Conservation (phyloP, 1,140 invertebrate species). For the Drosophila truncata region DNA sequence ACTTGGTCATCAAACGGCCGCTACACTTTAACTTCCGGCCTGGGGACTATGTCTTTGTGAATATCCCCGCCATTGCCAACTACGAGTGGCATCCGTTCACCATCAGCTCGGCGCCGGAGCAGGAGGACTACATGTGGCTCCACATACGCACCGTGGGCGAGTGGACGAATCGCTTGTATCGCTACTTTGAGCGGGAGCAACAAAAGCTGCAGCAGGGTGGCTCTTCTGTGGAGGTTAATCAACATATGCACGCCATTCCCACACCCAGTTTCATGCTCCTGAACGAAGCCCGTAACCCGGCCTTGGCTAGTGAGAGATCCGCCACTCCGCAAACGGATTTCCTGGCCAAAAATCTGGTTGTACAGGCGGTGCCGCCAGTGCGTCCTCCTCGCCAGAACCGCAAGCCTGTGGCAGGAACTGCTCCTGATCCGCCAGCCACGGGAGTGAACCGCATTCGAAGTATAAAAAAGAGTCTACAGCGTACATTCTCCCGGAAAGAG, state of each 20-base stretch:
- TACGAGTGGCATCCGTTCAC: slow-evolving; percentile 99
- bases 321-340: slow-evolving; percentile 82
- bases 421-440: slow-evolving; percentile 15
- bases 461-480: slow-evolving; percentile 86
- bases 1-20: slow-evolving; percentile 94
- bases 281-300: slow-evolving; percentile 67
- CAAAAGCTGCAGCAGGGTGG: slow-evolving; percentile 89
- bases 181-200: slow-evolving; percentile 94
- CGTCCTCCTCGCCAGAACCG: slow-evolving; percentile 82
- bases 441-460: slow-evolving; percentile 83
- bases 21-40: slow-evolving; percentile 95
- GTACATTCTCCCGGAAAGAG: slow-evolving; percentile 87
- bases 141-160: slow-evolving; percentile 97
- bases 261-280: slow-evolving; percentile 69
- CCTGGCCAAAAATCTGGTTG: slow-evolving; percentile 71
- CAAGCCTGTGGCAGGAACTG: slow-evolving; percentile 28
- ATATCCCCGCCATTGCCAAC: slow-evolving; percentile 95
- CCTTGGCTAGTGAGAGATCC: slow-evolving; percentile 21
- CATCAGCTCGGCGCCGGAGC: slow-evolving; percentile 97
- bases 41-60: slow-evolving; percentile 97
- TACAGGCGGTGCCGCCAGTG: slow-evolving; percentile 52
- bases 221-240: slow-evolving; percentile 86
- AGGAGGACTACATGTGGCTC: slow-evolving; percentile 96
- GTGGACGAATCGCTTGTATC: slow-evolving; percentile 96
- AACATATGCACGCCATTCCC: slow-evolving; percentile 75